Base-by-base conservation (phyloP, 2,888 invertebrate genomes). In the Brenthis ino region DNA sequence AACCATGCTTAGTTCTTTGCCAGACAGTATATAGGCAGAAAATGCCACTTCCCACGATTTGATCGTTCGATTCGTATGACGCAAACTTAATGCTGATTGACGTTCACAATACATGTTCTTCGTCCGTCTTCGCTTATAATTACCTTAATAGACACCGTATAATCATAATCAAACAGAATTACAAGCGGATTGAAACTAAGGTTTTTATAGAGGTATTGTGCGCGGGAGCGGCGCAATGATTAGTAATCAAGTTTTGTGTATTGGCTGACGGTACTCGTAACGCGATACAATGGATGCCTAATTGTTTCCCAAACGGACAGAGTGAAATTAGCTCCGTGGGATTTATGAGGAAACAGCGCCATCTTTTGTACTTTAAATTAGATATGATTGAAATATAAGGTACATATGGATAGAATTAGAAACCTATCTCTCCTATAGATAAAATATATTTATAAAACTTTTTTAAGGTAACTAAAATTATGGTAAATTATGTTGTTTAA, bases 101-200 rank as follows among this genome's bases (percentile, higher is more conserved):
- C 79, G 75, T 76, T 74, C 77, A 88, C 85, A 89, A 90, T 86
- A 82, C 85, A 85, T 76, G 74, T 72, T 77, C 79, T 76, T 79
- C 78, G 82, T 79, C 75, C 80, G 79, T 85, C 83, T 82, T 80
- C 77, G 73, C 64, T 84, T 79, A 89, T 91, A 91, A 91, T 91
- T 90, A 85, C 82, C 83, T 82, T 87, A 87, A 89, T 88, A 89
- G 86, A 84, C 80, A 80, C 78, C 80, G 80, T 84, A 82, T 84
- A 86, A 86, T 87, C 84, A 85, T 84, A 88, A 88, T 89, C 88
- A 88, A 87, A 86, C 80, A 84, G 83, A 86, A 86, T 89, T 89
- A 91, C 84, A 82, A 77, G 81, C 80, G 80, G 82, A 85, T 89
- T 84, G 84, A 81, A 81, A 80, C 76, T 79, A 80, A 77, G 69